Base-by-base conservation (phyloP, 2,113 vertebrate genomes). In the Hipposideros armiger region DNA sequence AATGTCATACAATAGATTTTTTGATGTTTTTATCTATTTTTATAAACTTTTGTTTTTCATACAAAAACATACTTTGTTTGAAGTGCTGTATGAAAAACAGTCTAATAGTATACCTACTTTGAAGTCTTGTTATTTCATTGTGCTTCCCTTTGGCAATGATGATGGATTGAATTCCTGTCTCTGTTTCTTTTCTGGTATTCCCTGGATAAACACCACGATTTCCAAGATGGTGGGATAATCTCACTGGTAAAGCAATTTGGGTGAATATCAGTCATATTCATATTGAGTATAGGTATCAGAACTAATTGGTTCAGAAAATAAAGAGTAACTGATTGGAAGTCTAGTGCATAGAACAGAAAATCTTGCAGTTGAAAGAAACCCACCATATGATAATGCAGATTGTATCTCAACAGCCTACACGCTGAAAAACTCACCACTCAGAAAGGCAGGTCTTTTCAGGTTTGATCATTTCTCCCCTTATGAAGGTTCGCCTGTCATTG, bases 21-120 rank as follows among this genome's bases (percentile, higher is more conserved):
- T 86, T 91, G 1, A 91, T 86, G 5, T 42, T 77, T 95, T 93
- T 74, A 26, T 76, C 40, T 81, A 78, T 50, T 87, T 87, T 74
- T 42, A 78, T 70, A 64, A 95, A 83, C 7, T 54, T 89, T 70
- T 9, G 40, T 47, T 64, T 77, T 84, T 22, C 24, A 36, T 54
- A 54, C 2, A 54, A 73, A 87, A 91, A 56, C 7, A 62, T 67
- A 70, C 22, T 66, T 89, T 81, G 24, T 95, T 92, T 52, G 8
- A 86, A 54, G 47, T 24, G 3, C 17, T 77, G 89, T 95, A 54
- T 16, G 62, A n/a, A 77, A 85, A 85, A 81, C 2, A 36, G 24
- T 56, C 28, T 52, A 84, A 60, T 36, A 73, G 14, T 72, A 69
- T 54, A 24, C 20, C 22, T 64, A 42, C 52, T 89, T 56, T 42